Evolutionary conservation across 2,888 invertebrate species (phyloP).

Genomic region (Tipula lateralis): DNA sequence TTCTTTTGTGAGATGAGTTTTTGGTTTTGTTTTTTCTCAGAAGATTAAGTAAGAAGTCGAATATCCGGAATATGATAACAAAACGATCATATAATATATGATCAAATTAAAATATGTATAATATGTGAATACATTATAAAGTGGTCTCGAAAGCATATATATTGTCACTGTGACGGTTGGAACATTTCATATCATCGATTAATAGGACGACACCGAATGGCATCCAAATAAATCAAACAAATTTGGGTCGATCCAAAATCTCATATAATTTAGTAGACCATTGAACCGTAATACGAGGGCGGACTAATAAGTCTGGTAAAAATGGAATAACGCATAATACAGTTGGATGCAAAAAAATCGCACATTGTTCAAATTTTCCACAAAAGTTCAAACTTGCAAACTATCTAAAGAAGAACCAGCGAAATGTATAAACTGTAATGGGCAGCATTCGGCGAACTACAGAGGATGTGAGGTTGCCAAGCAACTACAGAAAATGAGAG

Average conservation of each 20-base stretch:
- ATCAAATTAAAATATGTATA: background rate
- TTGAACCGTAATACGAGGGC: background rate
- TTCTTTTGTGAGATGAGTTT: background rate
- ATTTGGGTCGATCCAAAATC: conserved; percentile 11
- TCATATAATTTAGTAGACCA: background rate
- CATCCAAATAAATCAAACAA: background rate
- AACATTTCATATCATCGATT: background rate
- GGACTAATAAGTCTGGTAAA: too few species aligned
- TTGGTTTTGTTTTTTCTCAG: background rate
- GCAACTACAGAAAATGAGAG: too few species aligned
- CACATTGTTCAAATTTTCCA: too few species aligned
- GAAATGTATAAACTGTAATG: too few species aligned
- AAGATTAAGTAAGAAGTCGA: conserved; percentile 11
- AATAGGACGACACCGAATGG: background rate
- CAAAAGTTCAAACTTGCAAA: too few species aligned
- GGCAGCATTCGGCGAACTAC: too few species aligned
- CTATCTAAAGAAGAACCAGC: too few species aligned
- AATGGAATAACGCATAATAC: too few species aligned
- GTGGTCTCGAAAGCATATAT: background rate
- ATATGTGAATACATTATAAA: too few species aligned
- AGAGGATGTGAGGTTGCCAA: too few species aligned
- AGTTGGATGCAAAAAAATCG: too few species aligned
- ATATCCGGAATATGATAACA: conserved; percentile 11
- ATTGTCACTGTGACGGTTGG: background rate
- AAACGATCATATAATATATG: background rate